A percentile compares a stretch with the other conserved stretches of the same genome.
Conservation (phyloP, 1,140 invertebrate genomes). For the Stratiolaelaps scimitus region DNA sequence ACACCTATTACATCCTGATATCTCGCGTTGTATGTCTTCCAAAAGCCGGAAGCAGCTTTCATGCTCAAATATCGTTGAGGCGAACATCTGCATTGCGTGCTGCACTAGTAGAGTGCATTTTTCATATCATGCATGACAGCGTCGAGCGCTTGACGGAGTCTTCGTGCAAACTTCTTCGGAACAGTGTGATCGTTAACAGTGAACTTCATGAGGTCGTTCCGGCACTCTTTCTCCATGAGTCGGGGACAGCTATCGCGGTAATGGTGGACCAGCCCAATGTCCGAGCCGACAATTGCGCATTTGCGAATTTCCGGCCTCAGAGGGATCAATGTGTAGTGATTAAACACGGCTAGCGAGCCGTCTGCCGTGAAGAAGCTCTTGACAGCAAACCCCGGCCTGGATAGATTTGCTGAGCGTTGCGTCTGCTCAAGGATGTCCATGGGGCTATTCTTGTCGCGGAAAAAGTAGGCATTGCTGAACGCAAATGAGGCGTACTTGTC, state of each 20-base stretch:
- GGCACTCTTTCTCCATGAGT: conserved; percentile 34
- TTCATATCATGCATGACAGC: no score
- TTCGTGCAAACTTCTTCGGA: conserved; percentile 22
- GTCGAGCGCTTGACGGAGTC: no score
- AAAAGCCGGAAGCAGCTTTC: no score
- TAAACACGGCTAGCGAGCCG: conserved; percentile 55
- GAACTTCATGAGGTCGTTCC: conserved; percentile 33
- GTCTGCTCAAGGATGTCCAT: conserved; percentile 38
- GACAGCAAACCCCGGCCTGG: conserved; percentile 51
- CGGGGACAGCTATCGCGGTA: conserved; percentile 43
- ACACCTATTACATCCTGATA: no score
- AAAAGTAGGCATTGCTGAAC: conserved; percentile 54
- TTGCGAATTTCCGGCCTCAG: conserved; percentile 47
- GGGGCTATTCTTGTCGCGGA: conserved; percentile 39
- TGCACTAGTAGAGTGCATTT: no score
- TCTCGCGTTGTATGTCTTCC: no score
- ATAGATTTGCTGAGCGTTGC: conserved; percentile 46
- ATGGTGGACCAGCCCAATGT: conserved; percentile 50
- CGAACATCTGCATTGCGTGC: no score
- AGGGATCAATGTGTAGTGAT: conserved; percentile 55
- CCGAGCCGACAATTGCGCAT: conserved; percentile 42
- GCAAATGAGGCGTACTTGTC: conserved; percentile 50
- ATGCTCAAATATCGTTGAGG: no score
- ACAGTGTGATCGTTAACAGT: conserved; percentile 30
- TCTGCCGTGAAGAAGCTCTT: conserved; percentile 57